Conservation (phyloP, 37 sponge, comb jelly and placozoan genomes). For the Halichondria panicea region DNA sequence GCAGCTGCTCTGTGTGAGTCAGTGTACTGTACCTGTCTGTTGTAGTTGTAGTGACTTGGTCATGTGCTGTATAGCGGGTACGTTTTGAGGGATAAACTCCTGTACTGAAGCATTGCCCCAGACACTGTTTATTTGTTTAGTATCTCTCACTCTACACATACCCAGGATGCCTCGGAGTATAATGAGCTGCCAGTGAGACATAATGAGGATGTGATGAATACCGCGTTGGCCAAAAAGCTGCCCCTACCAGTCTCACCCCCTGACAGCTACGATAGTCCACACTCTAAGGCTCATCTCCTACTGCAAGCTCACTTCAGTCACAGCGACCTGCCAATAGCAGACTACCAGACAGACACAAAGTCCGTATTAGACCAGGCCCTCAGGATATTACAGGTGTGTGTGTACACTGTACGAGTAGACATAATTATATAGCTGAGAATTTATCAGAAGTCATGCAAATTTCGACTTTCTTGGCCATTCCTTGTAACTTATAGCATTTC, state of each 20-base stretch:
- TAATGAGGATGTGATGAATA: conserved; percentile 95
- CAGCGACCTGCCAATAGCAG: conserved; percentile 82
- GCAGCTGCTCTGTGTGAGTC: conserved; percentile 77
- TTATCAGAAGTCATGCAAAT: not conserved
- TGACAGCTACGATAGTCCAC: conserved; percentile 83
- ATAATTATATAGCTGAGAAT: not conserved
- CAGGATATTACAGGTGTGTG: conserved; percentile 89
- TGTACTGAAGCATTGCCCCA: not conserved
- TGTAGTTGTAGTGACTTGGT: not conserved
- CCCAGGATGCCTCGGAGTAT: conserved; percentile 90
- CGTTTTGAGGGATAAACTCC: not conserved
- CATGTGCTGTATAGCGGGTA: not conserved
- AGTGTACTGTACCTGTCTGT: not conserved
- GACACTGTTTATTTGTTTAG: not conserved
- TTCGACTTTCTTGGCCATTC: too few relatives aligned
- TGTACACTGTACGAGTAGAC: not conserved
- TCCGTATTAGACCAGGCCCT: conserved; percentile 95
- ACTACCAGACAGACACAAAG: conserved; percentile 97
- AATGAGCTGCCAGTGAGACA: conserved; percentile 96
- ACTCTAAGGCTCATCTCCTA: conserved; percentile 92
- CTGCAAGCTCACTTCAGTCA: conserved; percentile 93
- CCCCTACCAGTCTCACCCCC: conserved; percentile 70
- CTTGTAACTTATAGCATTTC: too few relatives aligned
- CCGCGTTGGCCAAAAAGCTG: conserved; percentile 54
- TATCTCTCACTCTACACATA: not conserved